A percentile compares a stretch with the other conserved stretches of the same genome.
These are phyloP conservation scores for Sebastes vulpes DNA, from an alignment of 2,797 vertebrate genomes.

Conservation along the genomic window DNA sequence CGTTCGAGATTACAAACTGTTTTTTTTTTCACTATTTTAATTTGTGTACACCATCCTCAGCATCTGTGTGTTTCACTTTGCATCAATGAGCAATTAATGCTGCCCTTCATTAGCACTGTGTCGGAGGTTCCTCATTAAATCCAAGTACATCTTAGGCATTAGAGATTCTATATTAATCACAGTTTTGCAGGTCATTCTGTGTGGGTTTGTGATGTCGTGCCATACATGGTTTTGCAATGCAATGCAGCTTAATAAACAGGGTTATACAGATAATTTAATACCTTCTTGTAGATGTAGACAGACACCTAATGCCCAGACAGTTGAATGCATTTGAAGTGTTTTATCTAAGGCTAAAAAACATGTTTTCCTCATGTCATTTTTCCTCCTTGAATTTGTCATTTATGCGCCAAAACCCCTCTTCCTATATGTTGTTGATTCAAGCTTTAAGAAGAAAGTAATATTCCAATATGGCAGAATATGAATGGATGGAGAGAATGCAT, in stretches of 20 bases:
- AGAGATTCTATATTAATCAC: background rate
- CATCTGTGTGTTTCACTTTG: background rate
- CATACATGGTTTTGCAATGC: background rate
- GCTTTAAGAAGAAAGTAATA: background rate
- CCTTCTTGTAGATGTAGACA: background rate
- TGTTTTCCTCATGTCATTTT: background rate
- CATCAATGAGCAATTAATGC: background rate
- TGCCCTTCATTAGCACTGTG: background rate
- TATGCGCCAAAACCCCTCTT: background rate
- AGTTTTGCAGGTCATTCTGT: background rate
- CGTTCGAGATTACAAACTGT: background rate
- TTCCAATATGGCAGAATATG: too few relatives aligned
- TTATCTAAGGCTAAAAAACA: background rate
- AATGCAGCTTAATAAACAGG: background rate
- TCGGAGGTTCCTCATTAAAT: conserved; percentile 10
- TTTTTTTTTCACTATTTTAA: background rate
- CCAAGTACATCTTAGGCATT: background rate
- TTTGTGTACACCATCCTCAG: background rate
- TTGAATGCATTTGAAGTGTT: background rate
- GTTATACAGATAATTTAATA: background rate
- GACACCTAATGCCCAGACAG: background rate
- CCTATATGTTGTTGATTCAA: background rate
- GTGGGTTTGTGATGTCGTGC: background rate
- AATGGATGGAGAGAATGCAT: background rate
- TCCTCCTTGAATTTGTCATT: background rate